Percentiles rank a stretch among this genome's conserved stretches.
These are phyloP conservation scores for Poecilobothrus nobilitatus DNA, from an alignment of 2,888 invertebrate genomes.

Conservation along the genomic window DNA sequence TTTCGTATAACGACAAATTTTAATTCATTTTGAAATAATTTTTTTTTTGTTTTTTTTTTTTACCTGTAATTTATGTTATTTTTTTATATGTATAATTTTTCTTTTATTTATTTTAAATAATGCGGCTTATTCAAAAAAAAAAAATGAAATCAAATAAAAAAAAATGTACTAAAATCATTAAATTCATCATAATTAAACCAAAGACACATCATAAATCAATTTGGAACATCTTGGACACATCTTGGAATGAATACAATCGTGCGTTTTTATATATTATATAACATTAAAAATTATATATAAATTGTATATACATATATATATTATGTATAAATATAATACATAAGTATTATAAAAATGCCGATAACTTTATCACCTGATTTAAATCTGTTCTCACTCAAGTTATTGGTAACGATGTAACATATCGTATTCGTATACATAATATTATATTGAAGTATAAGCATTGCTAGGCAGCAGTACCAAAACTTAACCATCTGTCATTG, in stretches of 20 bases:
- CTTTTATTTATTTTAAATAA: no score
- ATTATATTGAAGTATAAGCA: no score
- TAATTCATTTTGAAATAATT: no score
- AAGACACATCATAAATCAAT: conserved; percentile 6
- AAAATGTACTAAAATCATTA: neutral
- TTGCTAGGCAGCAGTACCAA: neutral
- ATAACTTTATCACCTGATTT: conserved; percentile 6
- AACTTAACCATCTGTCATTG: conserved; percentile 6
- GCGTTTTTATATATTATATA: neutral
- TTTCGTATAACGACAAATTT: no score
- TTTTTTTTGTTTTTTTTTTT: no score
- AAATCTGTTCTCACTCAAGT: neutral
- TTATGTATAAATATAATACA: no score
- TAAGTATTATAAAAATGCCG: neutral
- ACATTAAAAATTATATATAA: no score
- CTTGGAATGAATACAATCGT: conserved; percentile 2
- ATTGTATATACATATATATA: no score
- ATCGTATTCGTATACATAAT: no score
- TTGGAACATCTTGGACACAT: neutral
- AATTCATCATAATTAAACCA: conserved; percentile 4
- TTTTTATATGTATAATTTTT: no score
- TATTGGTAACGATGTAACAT: neutral
- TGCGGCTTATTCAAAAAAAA: neutral
- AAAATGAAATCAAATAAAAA: neutral
- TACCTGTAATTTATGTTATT: no score